A percentile compares a stretch with the other conserved stretches of the same genome.
Conservation (phyloP, 1,140 invertebrate genomes). For the Brachionus koreanus region DNA sequence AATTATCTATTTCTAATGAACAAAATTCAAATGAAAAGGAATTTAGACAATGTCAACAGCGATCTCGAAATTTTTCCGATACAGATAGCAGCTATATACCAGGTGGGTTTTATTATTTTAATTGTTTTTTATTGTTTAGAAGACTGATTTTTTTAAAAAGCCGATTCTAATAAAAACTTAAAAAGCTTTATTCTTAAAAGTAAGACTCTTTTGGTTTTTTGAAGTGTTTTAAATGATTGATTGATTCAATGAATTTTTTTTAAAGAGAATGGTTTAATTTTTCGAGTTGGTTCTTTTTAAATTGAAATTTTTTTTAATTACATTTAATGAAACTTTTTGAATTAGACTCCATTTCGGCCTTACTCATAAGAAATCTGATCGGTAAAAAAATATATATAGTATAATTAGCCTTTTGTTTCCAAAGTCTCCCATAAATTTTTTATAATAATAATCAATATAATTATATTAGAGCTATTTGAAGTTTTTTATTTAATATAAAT, state of each 20-base stretch:
- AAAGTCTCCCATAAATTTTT: no score
- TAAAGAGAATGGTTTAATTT: neutral
- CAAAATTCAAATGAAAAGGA: neutral
- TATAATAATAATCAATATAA: no score
- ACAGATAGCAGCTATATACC: conserved; percentile 40
- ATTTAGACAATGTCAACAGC: neutral
- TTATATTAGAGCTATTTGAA: no score
- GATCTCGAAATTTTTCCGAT: conserved; percentile 28
- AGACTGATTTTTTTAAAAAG: neutral
- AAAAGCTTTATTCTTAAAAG: conserved; percentile 8
- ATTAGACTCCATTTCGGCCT: no score
- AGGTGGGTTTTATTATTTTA: neutral
- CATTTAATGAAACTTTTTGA: no score
- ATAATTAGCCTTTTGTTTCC: no score
- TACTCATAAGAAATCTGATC: no score
- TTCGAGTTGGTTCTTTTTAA: no score
- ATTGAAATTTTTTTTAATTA: no score
- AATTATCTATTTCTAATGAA: neutral
- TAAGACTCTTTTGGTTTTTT: neutral
- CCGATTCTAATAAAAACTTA: neutral
- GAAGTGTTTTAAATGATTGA: neutral
- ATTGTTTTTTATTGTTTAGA: neutral
- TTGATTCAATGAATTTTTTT: neutral
- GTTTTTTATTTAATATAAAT: no score
- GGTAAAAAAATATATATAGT: no score